phyloP scores from a whole-genome alignment of 1,140 invertebrate genomes.

The Hormaphis cornu region DNA sequence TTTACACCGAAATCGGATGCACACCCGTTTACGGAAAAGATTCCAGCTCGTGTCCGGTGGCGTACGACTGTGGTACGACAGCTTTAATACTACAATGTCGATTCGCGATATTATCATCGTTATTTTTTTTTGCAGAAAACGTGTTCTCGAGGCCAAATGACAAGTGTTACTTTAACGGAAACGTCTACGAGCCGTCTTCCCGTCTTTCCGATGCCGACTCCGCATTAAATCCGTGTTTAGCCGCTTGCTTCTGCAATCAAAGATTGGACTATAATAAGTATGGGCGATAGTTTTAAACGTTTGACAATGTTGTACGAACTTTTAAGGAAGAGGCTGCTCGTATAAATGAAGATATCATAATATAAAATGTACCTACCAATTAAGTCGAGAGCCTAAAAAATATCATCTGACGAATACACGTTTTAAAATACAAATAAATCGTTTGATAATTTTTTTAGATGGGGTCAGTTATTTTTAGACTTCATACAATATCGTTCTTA shows the following conservation, averaged over 20 bases:
- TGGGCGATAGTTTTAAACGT: too few relatives aligned
- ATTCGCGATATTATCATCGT: too few relatives aligned
- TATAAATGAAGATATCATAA: too few relatives aligned
- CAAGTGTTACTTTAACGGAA: conserved; percentile 16
- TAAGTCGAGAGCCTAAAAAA: too few relatives aligned
- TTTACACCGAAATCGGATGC: conserved; percentile 18
- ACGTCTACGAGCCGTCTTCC: not conserved
- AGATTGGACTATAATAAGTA: not conserved
- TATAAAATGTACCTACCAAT: too few relatives aligned
- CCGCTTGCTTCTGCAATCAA: not conserved
- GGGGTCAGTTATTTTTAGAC: too few relatives aligned
- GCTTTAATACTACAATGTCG: not conserved
- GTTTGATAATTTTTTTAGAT: too few relatives aligned
- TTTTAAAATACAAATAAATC: too few relatives aligned
- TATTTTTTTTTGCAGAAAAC: not conserved
- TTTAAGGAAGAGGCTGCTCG: too few relatives aligned
- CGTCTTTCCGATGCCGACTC: not conserved
- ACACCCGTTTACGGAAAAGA: not conserved
- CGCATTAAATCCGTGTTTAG: not conserved
- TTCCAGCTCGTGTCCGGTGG: not conserved
- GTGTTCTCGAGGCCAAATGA: not conserved
- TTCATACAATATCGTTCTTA: too few relatives aligned
- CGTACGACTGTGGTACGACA: conserved; percentile 17
- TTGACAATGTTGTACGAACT: too few relatives aligned
- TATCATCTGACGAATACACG: too few relatives aligned